A percentile compares a stretch with the other conserved stretches of the same genome.
Conservation (phyloP, 2,113 vertebrate species). For the Daphoenositta chrysoptera region DNA sequence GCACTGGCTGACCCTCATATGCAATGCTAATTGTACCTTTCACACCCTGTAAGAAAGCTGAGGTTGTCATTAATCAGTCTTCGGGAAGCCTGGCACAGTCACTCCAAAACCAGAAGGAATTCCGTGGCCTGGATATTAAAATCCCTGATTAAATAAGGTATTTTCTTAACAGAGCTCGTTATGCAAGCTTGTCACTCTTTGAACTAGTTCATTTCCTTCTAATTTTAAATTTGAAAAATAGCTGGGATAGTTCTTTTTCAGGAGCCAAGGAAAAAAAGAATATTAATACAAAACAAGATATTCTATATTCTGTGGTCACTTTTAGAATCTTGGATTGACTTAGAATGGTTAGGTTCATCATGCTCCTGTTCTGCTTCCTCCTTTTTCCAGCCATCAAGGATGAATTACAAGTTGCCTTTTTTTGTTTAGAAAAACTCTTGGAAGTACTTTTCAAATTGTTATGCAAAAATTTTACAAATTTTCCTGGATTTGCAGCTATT, state of each 20-base stretch:
- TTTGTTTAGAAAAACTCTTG: neutral
- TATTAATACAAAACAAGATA: neutral
- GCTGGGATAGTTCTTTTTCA: neutral
- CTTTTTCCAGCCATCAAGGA: neutral
- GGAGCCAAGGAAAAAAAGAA: neutral
- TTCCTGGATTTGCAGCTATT: neutral
- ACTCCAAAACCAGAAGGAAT: neutral
- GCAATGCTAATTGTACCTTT: accelerated
- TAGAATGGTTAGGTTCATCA: neutral
- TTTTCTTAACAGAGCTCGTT: neutral
- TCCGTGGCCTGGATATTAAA: neutral
- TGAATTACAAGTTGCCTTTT: neutral
- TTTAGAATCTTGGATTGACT: neutral
- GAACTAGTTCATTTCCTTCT: neutral
- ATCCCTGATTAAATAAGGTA: neutral
- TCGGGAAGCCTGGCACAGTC: neutral
- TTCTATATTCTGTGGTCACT: neutral
- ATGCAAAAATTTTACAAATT: neutral
- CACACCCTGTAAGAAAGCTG: neutral
- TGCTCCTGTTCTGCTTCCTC: neutral
- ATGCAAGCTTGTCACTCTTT: neutral
- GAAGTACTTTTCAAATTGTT: neutral
- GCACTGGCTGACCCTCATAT: neutral
- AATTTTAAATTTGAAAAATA: neutral
- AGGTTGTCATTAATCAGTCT: neutral